These are phyloP conservation scores for Clupea harengus DNA, from an alignment of 2,113 vertebrate species.

Conservation along the genomic window DNA sequence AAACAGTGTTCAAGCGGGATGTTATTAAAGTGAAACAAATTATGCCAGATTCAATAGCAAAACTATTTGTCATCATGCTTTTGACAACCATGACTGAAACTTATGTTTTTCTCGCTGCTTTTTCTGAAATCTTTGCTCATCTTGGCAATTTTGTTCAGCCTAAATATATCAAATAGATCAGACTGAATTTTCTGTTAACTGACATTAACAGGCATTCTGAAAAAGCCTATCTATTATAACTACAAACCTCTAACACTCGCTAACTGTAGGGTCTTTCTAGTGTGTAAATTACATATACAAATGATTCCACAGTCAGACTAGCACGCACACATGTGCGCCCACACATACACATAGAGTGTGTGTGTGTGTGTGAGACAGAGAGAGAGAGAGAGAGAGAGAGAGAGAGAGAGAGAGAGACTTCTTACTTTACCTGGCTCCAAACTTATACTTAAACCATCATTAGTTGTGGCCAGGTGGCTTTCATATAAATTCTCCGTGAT, in stretches of 20 bases:
- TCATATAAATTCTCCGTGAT: constrained; percentile 27
- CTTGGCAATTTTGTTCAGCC: neutral
- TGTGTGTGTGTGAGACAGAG: too few relatives aligned
- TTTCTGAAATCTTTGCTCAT: neutral
- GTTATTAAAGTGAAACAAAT: neutral
- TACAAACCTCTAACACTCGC: neutral
- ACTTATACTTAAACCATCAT: neutral
- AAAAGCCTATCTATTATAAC: neutral
- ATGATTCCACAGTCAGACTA: too few relatives aligned
- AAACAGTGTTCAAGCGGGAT: neutral
- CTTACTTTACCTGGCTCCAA: neutral
- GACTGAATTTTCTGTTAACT: neutral
- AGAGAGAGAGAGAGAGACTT: too few relatives aligned
- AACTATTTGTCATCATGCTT: neutral
- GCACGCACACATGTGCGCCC: neutral
- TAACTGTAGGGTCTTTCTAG: neutral
- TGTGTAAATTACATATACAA: too few relatives aligned
- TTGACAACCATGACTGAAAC: neutral
- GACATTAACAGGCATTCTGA: neutral
- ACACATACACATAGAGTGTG: neutral
- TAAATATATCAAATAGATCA: neutral
- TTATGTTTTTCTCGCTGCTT: neutral
- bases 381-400: too few relatives aligned
- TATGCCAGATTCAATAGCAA: neutral
- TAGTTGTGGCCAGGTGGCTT: constrained; percentile 43